Evolutionary conservation across 2,797 vertebrate genomes (phyloP).

Genomic region (Pipistrellus kuhlii): DNA sequence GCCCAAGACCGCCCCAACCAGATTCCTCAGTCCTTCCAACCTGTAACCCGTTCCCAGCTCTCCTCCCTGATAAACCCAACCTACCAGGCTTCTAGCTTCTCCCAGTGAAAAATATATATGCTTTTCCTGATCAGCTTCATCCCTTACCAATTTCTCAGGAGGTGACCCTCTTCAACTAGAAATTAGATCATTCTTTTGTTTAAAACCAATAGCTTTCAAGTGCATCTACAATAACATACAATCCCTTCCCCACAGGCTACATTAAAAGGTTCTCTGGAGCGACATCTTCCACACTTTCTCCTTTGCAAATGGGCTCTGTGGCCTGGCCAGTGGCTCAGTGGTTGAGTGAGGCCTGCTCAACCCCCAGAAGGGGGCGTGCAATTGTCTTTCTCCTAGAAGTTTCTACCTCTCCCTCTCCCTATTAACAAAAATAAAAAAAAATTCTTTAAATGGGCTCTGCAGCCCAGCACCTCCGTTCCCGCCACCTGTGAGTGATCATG

Average conservation of each 20-base stretch:
- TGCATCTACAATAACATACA: not conserved
- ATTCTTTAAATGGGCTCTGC: too few species aligned
- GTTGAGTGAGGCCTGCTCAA: too few species aligned
- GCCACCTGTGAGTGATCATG: too few species aligned
- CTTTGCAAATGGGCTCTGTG: not conserved
- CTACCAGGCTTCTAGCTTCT: not conserved
- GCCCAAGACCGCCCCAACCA: not conserved
- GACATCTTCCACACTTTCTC: too few species aligned
- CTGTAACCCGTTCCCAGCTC: not conserved
- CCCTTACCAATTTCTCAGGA: not conserved
- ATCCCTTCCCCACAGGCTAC: not conserved
- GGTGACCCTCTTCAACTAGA: not conserved
- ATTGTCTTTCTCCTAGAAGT: too few species aligned
- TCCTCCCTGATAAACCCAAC: not conserved
- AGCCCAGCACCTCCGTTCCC: too few species aligned
- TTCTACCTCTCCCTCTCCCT: too few species aligned
- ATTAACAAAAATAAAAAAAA: too few species aligned
- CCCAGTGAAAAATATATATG: not conserved
- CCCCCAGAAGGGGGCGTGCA: too few species aligned
- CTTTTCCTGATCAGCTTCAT: not conserved
- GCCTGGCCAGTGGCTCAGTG: too few species aligned
- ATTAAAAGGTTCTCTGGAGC: not conserved
- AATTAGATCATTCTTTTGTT: not conserved
- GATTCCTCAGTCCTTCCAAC: not conserved
- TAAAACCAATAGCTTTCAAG: slow-evolving; percentile 5